phyloP scores from a whole-genome alignment of 2,888 invertebrate species.

The Cerastoderma edule region DNA sequence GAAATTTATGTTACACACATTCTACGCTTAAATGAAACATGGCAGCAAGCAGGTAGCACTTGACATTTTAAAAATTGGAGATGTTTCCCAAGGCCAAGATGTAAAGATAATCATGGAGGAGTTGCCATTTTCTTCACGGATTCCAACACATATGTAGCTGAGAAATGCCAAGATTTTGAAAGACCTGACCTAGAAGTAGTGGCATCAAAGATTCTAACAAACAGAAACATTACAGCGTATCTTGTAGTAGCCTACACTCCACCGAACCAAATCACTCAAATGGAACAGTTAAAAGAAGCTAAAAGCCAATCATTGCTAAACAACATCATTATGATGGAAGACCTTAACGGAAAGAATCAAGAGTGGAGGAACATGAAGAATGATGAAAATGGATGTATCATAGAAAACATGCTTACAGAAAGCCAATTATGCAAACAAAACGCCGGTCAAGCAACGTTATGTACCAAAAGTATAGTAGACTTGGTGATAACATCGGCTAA shows the following conservation, averaged over 20 bases:
- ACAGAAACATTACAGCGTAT: constrained; percentile 2
- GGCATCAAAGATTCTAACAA: neutral
- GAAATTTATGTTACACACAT: neutral
- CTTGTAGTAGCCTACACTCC: constrained; percentile 19
- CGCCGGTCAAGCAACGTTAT: neutral
- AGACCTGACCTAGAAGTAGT: neutral
- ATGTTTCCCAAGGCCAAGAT: neutral
- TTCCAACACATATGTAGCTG: neutral
- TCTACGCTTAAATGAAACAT: neutral
- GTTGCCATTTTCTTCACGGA: constrained; percentile 5
- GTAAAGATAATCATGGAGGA: constrained; percentile 20
- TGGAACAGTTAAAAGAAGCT: neutral
- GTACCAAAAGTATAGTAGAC: neutral
- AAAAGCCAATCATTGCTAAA: neutral
- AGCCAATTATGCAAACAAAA: neutral
- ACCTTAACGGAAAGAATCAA: constrained; percentile 28
- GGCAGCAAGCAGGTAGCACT: neutral
- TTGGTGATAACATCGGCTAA: constrained; percentile 2
- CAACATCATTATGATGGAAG: constrained; percentile 5
- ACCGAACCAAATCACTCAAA: constrained; percentile 12
- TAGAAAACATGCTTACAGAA: constrained; percentile 29
- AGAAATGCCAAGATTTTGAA: neutral
- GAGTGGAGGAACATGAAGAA: constrained; percentile 19
- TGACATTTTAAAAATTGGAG: neutral
- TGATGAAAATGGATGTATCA: constrained; percentile 21